A percentile compares a stretch with the other conserved stretches of the same genome.
Evolutionary conservation across 2,888 invertebrate genomes (phyloP).

Genomic region (Reticulitermes lucifugus): DNA sequence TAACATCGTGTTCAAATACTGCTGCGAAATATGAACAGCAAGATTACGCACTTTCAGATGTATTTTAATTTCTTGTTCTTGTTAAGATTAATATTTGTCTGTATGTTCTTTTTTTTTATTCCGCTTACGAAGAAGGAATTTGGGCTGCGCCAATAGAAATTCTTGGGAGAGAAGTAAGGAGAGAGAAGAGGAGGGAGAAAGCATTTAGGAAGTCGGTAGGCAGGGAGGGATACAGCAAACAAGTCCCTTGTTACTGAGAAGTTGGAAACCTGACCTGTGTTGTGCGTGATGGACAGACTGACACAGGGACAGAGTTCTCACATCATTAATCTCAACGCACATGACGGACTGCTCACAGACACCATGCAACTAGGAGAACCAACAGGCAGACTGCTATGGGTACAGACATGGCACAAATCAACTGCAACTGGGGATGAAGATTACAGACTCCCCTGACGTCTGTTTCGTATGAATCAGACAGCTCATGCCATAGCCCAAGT

Average conservation of each 20-base stretch:
- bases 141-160: neutral
- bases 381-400: neutral
- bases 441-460: neutral
- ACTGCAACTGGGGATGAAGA: neutral
- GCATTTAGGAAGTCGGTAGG: neutral
- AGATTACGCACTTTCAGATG: no score
- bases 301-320: neutral
- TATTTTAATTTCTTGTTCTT: no score
- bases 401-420: neutral
- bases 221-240: neutral
- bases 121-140: neutral
- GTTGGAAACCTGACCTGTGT: conserved; percentile 17
- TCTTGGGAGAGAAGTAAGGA: neutral
- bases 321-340: conserved; percentile 13
- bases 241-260: conserved; percentile 12
- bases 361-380: neutral
- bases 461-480: neutral
- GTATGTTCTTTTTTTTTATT: no score
- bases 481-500: no score
- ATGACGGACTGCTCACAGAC: neutral
- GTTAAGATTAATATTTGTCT: no score
- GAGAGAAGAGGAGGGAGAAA: neutral
- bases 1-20: no score
- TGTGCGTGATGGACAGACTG: neutral
- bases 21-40: no score